Conservation (phyloP, 2,888 invertebrate species). For the Parnassius orleans region DNA sequence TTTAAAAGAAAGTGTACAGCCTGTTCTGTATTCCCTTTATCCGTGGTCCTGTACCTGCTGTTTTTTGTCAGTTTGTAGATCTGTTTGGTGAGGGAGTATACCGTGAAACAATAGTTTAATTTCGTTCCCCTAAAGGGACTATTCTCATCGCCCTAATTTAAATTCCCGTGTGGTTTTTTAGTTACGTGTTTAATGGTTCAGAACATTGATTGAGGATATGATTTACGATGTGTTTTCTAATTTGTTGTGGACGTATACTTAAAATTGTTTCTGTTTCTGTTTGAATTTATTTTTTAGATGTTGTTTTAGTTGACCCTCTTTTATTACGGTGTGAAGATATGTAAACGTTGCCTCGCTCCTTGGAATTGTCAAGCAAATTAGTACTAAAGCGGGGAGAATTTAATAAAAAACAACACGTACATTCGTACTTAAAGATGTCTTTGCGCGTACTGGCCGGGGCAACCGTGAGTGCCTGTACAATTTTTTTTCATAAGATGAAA, state of each 20-base stretch:
- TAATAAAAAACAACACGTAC: no score
- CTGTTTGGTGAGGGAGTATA: constrained; percentile 69
- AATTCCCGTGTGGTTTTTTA: constrained; percentile 59
- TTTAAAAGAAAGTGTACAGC: not conserved
- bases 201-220: constrained; percentile 53
- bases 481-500: no score
- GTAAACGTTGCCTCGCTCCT: no score
- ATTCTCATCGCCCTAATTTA: constrained; percentile 58
- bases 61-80: constrained; percentile 63
- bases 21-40: constrained; percentile 6
- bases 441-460: no score
- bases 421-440: no score
- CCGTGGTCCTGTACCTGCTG: constrained; percentile 58
- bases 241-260: constrained; percentile 17
- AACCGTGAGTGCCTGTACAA: no score
- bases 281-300: no score
- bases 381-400: no score
- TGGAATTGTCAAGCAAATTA: no score
- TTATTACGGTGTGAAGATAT: no score
- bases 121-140: constrained; percentile 48
- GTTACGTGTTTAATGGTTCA: constrained; percentile 45
- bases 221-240: constrained; percentile 55
- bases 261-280: not conserved
- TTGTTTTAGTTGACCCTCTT: no score
- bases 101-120: constrained; percentile 73